phyloP scores from a whole-genome alignment of 1,140 invertebrate species.

The Varroa destructor region DNA sequence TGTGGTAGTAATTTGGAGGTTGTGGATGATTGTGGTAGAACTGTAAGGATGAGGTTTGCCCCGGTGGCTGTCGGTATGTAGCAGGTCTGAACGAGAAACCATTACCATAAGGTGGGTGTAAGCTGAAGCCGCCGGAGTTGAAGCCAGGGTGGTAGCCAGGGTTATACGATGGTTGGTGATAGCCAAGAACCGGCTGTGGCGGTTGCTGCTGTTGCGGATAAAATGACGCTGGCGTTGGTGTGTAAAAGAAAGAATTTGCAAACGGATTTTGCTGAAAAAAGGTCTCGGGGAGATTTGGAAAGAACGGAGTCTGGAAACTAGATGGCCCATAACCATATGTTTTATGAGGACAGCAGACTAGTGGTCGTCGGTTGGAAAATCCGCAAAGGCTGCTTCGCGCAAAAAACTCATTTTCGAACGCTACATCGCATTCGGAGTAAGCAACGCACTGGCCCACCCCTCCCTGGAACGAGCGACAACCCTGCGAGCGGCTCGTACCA shows the following conservation, averaged over 20 bases:
- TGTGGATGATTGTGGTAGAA: neutral
- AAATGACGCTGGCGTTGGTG: neutral
- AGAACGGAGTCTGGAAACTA: neutral
- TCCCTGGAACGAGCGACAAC: constrained; percentile 9
- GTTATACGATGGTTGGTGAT: constrained; percentile 2
- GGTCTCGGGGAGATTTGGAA: neutral
- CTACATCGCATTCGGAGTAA: constrained; percentile 4
- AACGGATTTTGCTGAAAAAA: constrained; percentile 26
- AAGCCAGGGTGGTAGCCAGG: neutral
- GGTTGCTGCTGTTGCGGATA: neutral
- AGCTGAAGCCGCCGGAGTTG: constrained; percentile 2
- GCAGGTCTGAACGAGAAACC: constrained; percentile 23
- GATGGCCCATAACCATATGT: neutral
- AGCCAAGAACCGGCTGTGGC: neutral
- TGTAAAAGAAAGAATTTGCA: constrained; percentile 25
- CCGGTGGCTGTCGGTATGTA: neutral
- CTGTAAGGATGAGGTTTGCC: neutral
- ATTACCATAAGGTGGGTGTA: constrained; percentile 4
- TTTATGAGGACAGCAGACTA: constrained; percentile 20
- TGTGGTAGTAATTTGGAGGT: neutral
- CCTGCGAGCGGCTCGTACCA: neutral
- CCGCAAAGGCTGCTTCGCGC: constrained; percentile 24
- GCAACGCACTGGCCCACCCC: constrained; percentile 15
- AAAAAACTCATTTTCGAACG: constrained; percentile 21
- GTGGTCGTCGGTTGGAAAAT: constrained; percentile 12